Evolutionary conservation across 1,140 invertebrate genomes (phyloP), one percentile per base, ranked within the genome.

Genomic region (Aphis craccivora): DNA sequence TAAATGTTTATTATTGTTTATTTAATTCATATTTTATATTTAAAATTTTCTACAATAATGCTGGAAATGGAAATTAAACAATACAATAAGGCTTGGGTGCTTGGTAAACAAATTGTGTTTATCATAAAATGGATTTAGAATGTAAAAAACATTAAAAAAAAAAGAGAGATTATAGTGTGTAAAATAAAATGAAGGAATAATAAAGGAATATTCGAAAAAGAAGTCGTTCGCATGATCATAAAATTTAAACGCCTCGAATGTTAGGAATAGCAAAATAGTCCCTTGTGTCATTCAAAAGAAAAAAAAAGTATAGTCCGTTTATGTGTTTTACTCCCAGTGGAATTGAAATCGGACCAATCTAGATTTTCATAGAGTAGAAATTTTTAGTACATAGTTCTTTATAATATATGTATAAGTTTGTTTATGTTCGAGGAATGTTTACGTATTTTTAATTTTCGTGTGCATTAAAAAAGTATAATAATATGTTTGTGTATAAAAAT

Each of bases 221-320:
- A 20, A 51, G 20, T 88, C 45, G 6, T 88, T 51, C 2, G 30
- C 18, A 35, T 88, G 18, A 51, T 51, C 45, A 88, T 88, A 88
- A 88, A 51, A 88, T 88, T 88, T 51, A 51, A 88, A 88, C 86
- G 30, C n/a, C n/a, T 51, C 23, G 48, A 51, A 48, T 51, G 53
- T 55, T 55, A 37, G 35, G 51, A 55, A 1, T 23, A 48, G 45
- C 45, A 37, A 89, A 89, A 89, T 53, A 55, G 48, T 55, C 35
- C 7, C 35, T 11, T 11, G n/a, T 89, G 51, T 89, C 35, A 55
- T 89, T 89, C 45, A 51, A 88, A 88, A 37, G 8, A 55, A 89
- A 55, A 48, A 55, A 48, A 89, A 35, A 37, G 8, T 55, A 14
- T 3, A 37, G 22, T 55, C 8, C 11, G 35, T 89, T 89, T 89